Evolutionary conservation across 2,888 invertebrate genomes (phyloP).

Genomic region (Sialis fuliginosa): DNA sequence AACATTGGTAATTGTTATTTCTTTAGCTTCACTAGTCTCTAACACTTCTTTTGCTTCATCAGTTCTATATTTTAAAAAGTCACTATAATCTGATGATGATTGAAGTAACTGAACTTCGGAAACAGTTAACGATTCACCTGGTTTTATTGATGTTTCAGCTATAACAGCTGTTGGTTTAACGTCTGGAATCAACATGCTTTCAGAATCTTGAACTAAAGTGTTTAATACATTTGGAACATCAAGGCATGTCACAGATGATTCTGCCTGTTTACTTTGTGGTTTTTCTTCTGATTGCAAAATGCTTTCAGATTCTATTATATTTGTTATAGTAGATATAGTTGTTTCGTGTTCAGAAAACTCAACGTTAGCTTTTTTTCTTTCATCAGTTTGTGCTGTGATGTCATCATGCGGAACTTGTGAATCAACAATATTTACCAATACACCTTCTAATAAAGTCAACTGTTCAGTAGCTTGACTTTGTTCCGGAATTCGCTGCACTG

Average conservation of each 20-base stretch:
- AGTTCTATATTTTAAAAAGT: constrained; percentile 32
- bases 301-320: constrained; percentile 39
- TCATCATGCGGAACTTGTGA: constrained; percentile 46
- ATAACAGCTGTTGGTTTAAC: constrained; percentile 30
- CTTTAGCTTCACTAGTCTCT: constrained; percentile 43
- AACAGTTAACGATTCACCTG: constrained; percentile 39
- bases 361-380: constrained; percentile 36
- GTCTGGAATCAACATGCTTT: constrained; percentile 33
- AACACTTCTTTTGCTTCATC: constrained; percentile 33
- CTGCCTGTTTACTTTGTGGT: constrained; percentile 26
- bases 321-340: constrained; percentile 36
- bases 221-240: constrained; percentile 38
- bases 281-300: constrained; percentile 27
- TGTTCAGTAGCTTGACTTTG: constrained; percentile 31
- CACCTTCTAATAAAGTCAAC: constrained; percentile 30
- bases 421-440: constrained; percentile 42
- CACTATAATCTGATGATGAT: constrained; percentile 29
- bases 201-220: constrained; percentile 47
- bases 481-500: constrained; percentile 23
- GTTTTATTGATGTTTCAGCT: constrained; percentile 39
- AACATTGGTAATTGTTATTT: constrained; percentile 36
- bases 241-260: constrained; percentile 31
- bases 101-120: constrained; percentile 40
- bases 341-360: constrained; percentile 43
- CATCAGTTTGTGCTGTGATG: constrained; percentile 27